Base-by-base conservation (phyloP, 92 coral and sea anemone species). In the Zoanthus gigantus region DNA sequence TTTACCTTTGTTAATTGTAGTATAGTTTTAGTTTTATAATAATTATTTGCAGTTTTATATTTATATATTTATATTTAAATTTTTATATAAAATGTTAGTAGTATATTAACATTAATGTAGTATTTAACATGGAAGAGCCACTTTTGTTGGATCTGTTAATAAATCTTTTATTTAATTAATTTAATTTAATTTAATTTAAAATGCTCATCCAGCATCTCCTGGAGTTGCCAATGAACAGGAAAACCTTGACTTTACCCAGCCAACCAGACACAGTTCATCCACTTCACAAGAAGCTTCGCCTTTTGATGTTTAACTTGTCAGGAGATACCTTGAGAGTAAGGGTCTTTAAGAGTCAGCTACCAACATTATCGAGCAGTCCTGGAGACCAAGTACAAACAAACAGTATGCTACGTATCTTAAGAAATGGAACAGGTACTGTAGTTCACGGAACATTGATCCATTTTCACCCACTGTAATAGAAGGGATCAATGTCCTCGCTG, bases 181-280 rank as follows among this genome's bases (percentile, higher is more conserved):
- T 23, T 23, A 23, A 23, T 23, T 23, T 23, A 23, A 23, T 23
- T 23, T 23, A 23, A 23, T 23, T 23, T 23, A 23, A 58, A 58
- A 83, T 83, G 92, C 69, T 76, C 32, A 65, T 83, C 84, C 88
- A 80, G 78, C 34, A 66, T 58, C 91, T 84, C 34, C 77, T 83
- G 71, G 60, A 82, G 71, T 78, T 89, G 42, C 92, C 92, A 44
- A 88, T 91, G 89, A 76, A 72, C 66, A 75, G 52, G 50, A 83
- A 79, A 58, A 92, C 85, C 15, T 71, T 88, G 4, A 3, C 48
- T 44, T 86, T 88, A 29, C 88, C 88, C 69, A 66, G 87, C 56
- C 18, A 88, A 23, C 88, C 87, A 77, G 83, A 83, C 72, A 29
- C 72, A 18, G 45, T 88, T 56, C 91, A 88, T 72, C 91, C 89